These are phyloP conservation scores for Athene cunicularia DNA, from an alignment of 2,113 vertebrate species.

Conservation along the genomic window DNA sequence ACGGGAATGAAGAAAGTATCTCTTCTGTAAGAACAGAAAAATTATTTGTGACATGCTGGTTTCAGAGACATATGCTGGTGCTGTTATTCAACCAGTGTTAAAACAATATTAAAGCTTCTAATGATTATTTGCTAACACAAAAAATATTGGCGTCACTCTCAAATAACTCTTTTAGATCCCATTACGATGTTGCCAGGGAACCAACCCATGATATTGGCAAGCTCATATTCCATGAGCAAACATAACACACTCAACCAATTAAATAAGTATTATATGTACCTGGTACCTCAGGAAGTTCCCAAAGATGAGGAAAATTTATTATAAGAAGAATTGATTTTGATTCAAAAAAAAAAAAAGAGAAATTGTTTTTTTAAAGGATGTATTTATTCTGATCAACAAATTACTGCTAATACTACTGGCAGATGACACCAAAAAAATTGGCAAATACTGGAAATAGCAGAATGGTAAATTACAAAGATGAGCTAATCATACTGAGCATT, in stretches of 20 bases:
- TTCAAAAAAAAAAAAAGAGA: background rate
- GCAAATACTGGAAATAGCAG: background rate
- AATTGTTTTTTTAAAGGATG: background rate
- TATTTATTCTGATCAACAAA: background rate
- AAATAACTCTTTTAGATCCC: background rate
- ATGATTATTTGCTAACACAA: constrained; percentile 5
- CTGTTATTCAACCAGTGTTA: background rate
- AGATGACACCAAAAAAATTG: background rate
- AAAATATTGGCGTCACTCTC: background rate
- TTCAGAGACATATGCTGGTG: background rate
- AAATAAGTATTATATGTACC: background rate
- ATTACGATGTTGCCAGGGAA: constrained; percentile 2
- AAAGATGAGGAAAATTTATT: background rate
- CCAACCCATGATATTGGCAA: background rate
- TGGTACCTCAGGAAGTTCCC: background rate
- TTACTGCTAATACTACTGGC: background rate
- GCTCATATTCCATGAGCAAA: background rate
- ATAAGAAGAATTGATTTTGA: background rate
- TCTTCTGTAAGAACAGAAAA: background rate
- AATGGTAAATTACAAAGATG: background rate
- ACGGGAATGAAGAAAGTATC: background rate
- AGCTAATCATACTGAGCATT: background rate
- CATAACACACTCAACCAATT: background rate
- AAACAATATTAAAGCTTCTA: background rate
- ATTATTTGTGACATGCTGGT: background rate